Conservation (phyloP, 2,797 vertebrate species). For the Rousettus madagascariensis region DNA sequence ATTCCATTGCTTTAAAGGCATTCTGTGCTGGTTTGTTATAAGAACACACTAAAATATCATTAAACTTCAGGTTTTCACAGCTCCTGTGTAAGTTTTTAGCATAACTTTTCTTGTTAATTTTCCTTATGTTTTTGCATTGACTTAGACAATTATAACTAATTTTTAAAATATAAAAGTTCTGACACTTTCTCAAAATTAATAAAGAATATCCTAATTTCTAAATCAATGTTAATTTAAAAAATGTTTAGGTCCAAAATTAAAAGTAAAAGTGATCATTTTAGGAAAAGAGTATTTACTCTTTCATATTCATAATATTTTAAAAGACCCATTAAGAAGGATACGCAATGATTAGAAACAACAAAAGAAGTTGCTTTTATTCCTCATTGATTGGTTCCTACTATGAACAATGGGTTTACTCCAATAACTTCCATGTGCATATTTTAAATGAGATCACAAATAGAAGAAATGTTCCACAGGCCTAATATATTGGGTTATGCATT, state of each 20-base stretch:
- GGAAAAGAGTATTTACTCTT: background rate
- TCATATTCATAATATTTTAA: background rate
- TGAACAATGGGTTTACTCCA: background rate
- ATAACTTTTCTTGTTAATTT: background rate
- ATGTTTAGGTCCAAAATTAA: background rate
- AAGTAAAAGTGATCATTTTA: background rate
- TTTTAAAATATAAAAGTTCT: constrained; percentile 21
- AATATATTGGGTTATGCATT: background rate
- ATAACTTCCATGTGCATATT: background rate
- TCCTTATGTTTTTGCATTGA: constrained; percentile 29
- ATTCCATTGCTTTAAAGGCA: background rate
- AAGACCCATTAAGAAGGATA: background rate
- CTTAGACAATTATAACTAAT: background rate
- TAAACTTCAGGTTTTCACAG: constrained; percentile 24
- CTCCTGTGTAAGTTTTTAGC: background rate
- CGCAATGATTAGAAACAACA: background rate
- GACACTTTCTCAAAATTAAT: constrained; percentile 36
- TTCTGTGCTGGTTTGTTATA: background rate
- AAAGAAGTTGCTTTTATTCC: background rate
- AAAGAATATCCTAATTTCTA: background rate
- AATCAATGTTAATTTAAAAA: background rate
- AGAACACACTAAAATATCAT: background rate
- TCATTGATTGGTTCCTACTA: background rate
- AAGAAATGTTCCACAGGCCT: background rate
- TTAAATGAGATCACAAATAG: background rate